Conservation (phyloP, 2,113 vertebrate genomes). For the Poicephalus gulielmi region DNA sequence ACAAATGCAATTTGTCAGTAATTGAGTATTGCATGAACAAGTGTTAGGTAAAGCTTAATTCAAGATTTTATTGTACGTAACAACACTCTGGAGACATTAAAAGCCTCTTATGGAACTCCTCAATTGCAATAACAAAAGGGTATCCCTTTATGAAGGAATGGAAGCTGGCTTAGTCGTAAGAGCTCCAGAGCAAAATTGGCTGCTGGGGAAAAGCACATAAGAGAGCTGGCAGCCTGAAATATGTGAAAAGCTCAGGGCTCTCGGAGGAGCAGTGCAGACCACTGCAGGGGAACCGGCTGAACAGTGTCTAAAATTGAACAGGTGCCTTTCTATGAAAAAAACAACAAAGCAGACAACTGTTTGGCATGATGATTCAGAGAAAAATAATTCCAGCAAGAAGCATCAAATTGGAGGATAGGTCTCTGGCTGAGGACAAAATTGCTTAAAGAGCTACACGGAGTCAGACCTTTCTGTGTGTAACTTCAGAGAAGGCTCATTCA, state of each 20-base stretch:
- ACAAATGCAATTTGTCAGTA: not conserved
- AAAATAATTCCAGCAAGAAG: not conserved
- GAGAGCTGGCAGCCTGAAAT: slow-evolving; percentile 54
- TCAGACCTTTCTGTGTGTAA: not conserved
- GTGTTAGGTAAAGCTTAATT: slow-evolving; percentile 57
- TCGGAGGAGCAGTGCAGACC: not conserved
- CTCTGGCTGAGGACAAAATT: not conserved
- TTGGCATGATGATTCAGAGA: slow-evolving; percentile 31
- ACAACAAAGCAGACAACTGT: not conserved
- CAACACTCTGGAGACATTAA: slow-evolving; percentile 45
- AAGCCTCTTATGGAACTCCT: slow-evolving; percentile 40
- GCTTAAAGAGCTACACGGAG: not conserved
- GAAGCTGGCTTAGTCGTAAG: not conserved
- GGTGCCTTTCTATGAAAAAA: slow-evolving; percentile 40
- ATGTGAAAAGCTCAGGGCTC: slow-evolving; percentile 15
- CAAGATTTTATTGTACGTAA: slow-evolving; percentile 32
- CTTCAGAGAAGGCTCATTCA: not conserved
- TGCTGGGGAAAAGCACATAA: slow-evolving; percentile 41
- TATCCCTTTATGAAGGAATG: slow-evolving; percentile 51
- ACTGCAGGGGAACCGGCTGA: slow-evolving; percentile 51
- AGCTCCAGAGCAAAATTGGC: slow-evolving; percentile 38
- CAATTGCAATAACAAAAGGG: slow-evolving; percentile 43
- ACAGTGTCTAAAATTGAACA: slow-evolving; percentile 55
- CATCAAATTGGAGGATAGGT: not conserved
- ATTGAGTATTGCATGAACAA: slow-evolving; percentile 54